These are phyloP conservation scores for Idaea dimidiata DNA, from an alignment of 2,888 invertebrate genomes.

Conservation along the genomic window DNA sequence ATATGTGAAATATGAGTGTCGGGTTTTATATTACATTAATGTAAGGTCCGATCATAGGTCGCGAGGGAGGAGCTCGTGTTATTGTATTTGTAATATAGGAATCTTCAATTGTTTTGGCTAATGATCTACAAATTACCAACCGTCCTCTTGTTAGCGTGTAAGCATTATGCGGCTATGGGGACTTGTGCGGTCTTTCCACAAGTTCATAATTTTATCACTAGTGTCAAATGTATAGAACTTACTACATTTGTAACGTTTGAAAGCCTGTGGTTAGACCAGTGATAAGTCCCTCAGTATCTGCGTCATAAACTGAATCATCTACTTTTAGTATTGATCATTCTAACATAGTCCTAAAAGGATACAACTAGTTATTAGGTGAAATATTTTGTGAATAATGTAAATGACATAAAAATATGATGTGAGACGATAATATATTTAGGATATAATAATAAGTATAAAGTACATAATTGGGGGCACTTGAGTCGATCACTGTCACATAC, in stretches of 20 bases:
- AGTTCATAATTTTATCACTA: too few relatives aligned
- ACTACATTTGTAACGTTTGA: too few relatives aligned
- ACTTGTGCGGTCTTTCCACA: too few relatives aligned
- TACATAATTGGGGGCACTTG: too few relatives aligned
- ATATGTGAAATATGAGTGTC: not conserved
- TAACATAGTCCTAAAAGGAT: not conserved
- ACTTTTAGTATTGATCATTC: not conserved
- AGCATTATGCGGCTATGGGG: too few relatives aligned
- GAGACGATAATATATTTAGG: not conserved
- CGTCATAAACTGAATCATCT: not conserved
- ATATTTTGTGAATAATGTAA: not conserved
- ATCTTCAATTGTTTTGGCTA: too few relatives aligned
- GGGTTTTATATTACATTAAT: slow-evolving; percentile 2
- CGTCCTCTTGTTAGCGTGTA: too few relatives aligned
- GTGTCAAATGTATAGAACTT: too few relatives aligned
- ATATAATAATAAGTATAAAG: not conserved
- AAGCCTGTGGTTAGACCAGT: not conserved
- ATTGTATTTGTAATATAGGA: too few relatives aligned
- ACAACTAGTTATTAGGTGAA: not conserved
- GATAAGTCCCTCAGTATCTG: not conserved
- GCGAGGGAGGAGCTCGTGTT: too few relatives aligned
- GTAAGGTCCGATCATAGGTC: not conserved
- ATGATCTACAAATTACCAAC: too few relatives aligned
- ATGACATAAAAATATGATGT: not conserved
- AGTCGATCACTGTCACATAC: too few relatives aligned